Evolutionary conservation across 2,113 vertebrate species (phyloP), one percentile per base, ranked within the genome.

Genomic region (Burhinus oedicnemus): DNA sequence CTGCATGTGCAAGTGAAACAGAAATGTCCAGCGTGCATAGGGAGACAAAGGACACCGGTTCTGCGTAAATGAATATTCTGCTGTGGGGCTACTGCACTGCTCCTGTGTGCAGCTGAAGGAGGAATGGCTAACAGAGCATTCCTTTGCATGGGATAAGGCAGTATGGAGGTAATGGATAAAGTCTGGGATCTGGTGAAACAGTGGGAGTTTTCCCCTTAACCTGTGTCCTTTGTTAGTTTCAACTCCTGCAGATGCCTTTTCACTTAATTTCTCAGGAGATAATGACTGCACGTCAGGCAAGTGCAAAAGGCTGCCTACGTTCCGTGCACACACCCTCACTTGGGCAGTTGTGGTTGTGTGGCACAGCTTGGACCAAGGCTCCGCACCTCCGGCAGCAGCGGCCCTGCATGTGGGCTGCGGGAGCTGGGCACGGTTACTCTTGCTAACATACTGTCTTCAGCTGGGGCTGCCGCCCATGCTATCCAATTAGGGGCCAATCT

Each of bases 321-420:
- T 62, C 20, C 23, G 0, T 49, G 71, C 22, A 21, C 10, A 21
- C 34, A 55, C 23, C 8, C 38, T 78, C 1, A 0, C 9, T 3
- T 3, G 9, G 30, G 38, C 34, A 15, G 0, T 2, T 1, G 1
- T 1, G 55, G 12, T 3, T 62, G 26, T 47, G 76, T 2, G 9
- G 45, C 65, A 36, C 11, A 79, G 75, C 82, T 83, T 1, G 1
- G 52, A 19, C 15, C 20, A 49, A 68, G 49, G 40, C 58, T 82
- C 90, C 79, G 70, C 23, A 38, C 61, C 47, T 51, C 77, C 1
- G 5, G 55, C 68, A 76, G 62, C 60, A 77, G 42, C 85, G 14
- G 36, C 65, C 45, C 29, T 16, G n/a, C 1, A 5, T 19, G 44
- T 15, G 55, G 40, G 60, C 64, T 75, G 45, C 8, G 1, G 64